Evolutionary conservation across 2,888 invertebrate genomes (phyloP).

Genomic region (Microdon myrmicae): DNA sequence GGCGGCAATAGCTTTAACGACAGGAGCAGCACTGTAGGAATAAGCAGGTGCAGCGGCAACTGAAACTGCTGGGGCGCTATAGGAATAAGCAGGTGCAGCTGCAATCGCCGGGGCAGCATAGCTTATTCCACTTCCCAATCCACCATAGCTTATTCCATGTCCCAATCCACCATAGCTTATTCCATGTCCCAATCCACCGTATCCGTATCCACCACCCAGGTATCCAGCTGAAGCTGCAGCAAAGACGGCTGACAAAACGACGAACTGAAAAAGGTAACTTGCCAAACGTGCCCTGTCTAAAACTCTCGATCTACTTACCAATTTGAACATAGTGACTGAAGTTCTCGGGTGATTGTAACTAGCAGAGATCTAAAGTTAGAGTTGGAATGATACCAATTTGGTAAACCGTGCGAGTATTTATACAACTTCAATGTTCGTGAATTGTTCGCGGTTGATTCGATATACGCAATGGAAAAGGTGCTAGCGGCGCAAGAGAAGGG

Average conservation of each 20-base stretch:
- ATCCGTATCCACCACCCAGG: slow-evolving; percentile 58
- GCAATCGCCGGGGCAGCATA: slow-evolving; percentile 54
- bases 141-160: slow-evolving; percentile 62
- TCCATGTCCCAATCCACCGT: slow-evolving; percentile 59
- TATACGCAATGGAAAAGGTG: slow-evolving; percentile 27
- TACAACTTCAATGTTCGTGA: slow-evolving; percentile 56
- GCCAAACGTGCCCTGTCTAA: slow-evolving; percentile 39
- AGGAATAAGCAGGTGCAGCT: slow-evolving; percentile 59
- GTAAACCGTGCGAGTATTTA: slow-evolving; percentile 63
- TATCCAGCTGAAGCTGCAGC: slow-evolving; percentile 67
- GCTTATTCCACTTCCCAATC: slow-evolving; percentile 54
- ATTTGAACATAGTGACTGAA: slow-evolving; percentile 65
- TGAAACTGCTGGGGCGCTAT: slow-evolving; percentile 60
- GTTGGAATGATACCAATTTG: slow-evolving; percentile 64
- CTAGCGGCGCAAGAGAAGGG: slow-evolving; percentile 15
- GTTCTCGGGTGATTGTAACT: slow-evolving; percentile 55
- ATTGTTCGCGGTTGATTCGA: slow-evolving; percentile 20
- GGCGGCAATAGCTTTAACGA: slow-evolving; percentile 59
- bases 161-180: slow-evolving; percentile 55
- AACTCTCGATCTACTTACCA: slow-evolving; percentile 61
- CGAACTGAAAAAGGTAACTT: slow-evolving; percentile 55
- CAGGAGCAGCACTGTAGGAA: slow-evolving; percentile 59
- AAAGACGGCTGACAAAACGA: slow-evolving; percentile 66
- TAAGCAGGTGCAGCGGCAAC: slow-evolving; percentile 57
- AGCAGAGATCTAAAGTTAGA: slow-evolving; percentile 56